These are phyloP conservation scores for Oxyruncus cristatus DNA, from an alignment of 2,113 vertebrate species.

Conservation along the genomic window DNA sequence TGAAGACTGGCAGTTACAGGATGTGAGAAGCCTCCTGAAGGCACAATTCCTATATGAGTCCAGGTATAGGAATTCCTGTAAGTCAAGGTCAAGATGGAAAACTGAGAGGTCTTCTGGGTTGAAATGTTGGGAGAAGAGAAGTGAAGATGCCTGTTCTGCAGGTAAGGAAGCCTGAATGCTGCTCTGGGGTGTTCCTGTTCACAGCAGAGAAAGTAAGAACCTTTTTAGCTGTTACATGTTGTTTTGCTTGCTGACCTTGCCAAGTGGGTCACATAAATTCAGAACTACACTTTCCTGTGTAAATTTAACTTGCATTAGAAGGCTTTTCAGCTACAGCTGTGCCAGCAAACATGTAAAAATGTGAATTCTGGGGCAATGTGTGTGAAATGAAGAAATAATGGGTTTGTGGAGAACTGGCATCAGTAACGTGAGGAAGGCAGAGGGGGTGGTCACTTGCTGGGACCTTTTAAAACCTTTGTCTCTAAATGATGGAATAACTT, in stretches of 20 bases:
- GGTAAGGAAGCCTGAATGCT: background rate
- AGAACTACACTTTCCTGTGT: rapidly evolving
- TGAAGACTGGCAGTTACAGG: rapidly evolving
- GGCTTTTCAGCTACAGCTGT: rapidly evolving
- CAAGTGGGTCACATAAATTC: rapidly evolving
- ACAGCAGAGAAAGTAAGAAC: rapidly evolving
- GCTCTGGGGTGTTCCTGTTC: rapidly evolving
- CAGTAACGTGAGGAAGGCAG: rapidly evolving
- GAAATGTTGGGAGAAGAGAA: rapidly evolving
- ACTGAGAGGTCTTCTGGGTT: background rate
- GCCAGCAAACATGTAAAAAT: rapidly evolving
- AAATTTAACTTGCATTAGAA: rapidly evolving
- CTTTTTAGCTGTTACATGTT: rapidly evolving
- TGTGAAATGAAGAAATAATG: rapidly evolving
- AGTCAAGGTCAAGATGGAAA: background rate
- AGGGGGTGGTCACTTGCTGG: background rate
- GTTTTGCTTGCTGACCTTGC: background rate
- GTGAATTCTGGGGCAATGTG: background rate
- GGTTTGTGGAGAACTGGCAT: rapidly evolving
- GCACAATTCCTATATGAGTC: rapidly evolving
- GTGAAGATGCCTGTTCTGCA: background rate
- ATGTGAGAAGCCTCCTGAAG: rapidly evolving
- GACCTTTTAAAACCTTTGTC: background rate
- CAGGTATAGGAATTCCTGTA: too few relatives aligned
- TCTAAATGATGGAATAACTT: background rate